Conservation (phyloP, 2,888 invertebrate genomes). For the Apamea crenata region DNA sequence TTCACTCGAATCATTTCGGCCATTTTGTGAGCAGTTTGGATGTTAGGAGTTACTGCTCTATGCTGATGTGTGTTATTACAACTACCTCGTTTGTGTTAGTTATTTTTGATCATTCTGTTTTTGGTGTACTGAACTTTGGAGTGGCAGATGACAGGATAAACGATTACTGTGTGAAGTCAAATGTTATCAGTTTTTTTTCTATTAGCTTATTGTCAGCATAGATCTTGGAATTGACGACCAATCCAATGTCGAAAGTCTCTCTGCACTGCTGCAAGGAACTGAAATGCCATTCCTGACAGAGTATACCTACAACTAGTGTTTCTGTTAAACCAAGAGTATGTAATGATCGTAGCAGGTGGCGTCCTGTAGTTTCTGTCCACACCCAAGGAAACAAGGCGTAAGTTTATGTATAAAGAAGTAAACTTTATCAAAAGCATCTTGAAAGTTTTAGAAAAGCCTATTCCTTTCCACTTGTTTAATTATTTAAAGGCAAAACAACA, state of each 20-base stretch:
- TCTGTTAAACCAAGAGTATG: background rate
- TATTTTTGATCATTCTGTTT: background rate
- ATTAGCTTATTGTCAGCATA: background rate
- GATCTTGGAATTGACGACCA: background rate
- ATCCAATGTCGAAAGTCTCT: too few species aligned
- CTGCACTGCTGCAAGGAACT: background rate
- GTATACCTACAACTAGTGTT: background rate
- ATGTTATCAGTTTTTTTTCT: background rate
- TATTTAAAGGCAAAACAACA: background rate
- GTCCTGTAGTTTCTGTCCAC: background rate
- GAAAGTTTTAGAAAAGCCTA: background rate
- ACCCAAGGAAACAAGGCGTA: background rate
- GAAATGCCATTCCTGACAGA: background rate
- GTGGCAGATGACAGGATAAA: background rate
- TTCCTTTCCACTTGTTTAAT: too few species aligned
- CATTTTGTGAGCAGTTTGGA: constrained; percentile 48
- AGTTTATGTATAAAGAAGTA: background rate
- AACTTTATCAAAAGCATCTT: background rate
- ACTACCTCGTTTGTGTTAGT: constrained; percentile 15
- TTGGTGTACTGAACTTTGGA: background rate
- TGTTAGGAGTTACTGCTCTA: constrained; percentile 27
- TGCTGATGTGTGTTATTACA: constrained; percentile 26
- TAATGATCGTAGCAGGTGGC: background rate
- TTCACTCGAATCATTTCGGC: constrained; percentile 41
- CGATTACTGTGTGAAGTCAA: background rate